Conservation (phyloP, 2,113 vertebrate species). For the Emydocephalus ijimae region DNA sequence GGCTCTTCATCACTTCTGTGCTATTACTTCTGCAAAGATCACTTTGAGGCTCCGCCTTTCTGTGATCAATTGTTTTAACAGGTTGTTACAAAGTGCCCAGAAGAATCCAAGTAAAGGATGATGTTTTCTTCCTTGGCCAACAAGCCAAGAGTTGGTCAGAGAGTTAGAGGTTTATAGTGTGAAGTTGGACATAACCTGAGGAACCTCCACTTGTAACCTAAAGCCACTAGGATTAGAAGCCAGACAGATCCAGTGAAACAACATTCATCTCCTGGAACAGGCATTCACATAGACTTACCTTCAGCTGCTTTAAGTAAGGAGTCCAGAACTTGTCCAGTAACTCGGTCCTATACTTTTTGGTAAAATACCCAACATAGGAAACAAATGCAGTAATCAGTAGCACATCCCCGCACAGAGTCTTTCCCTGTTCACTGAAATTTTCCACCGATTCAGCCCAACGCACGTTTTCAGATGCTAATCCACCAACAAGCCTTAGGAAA, state of each 20-base stretch:
- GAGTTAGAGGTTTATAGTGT: not conserved
- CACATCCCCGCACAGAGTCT: constrained; percentile 66
- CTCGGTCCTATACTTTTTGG: constrained; percentile 73
- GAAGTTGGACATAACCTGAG: not conserved
- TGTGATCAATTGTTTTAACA: not conserved
- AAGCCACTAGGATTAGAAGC: not conserved
- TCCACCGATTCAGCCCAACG: constrained; percentile 73
- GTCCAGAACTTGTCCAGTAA: constrained; percentile 72
- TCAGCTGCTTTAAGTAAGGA: constrained; percentile 59
- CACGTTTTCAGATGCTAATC: constrained; percentile 69
- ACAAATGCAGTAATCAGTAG: constrained; percentile 71
- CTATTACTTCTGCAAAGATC: not conserved
- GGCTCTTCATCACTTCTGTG: not conserved
- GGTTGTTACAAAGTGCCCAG: not conserved
- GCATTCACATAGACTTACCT: constrained; percentile 28
- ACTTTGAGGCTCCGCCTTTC: not conserved
- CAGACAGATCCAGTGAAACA: not conserved
- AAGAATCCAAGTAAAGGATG: not conserved
- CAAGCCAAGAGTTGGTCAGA: not conserved
- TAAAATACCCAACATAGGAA: constrained; percentile 77
- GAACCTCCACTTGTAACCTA: not conserved
- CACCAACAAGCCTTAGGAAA: constrained; percentile 65
- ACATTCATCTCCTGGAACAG: not conserved
- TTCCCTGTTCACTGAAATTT: constrained; percentile 56
- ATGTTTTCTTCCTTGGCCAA: not conserved